Percentiles rank a stretch among this genome's conserved stretches.
Evolutionary conservation across 2,888 invertebrate genomes (phyloP).

Genomic region (Yponomeuta sedellus): DNA sequence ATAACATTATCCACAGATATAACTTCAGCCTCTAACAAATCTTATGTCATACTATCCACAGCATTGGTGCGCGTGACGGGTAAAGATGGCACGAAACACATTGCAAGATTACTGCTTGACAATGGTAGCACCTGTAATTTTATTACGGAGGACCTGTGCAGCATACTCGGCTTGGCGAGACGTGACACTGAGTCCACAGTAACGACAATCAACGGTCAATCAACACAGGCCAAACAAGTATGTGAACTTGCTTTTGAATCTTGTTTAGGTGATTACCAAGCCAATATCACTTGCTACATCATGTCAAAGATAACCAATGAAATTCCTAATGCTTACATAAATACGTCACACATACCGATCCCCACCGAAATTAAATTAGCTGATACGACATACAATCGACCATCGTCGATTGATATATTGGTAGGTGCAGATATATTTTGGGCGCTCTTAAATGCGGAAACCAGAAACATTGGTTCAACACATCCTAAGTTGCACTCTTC

Average conservation of each 20-base stretch:
- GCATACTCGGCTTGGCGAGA: conserved; percentile 5
- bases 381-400: neutral
- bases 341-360: neutral
- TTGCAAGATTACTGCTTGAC: conserved; percentile 4
- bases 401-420: neutral
- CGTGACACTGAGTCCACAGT: conserved; percentile 10
- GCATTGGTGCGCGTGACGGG: neutral
- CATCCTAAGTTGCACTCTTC: no score
- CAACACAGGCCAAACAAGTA: neutral
- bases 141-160: neutral
- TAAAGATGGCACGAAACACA: neutral
- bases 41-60: conserved; percentile 4
- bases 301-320: neutral
- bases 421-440: no score
- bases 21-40: neutral
- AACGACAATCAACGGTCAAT: conserved; percentile 11
- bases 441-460: no score
- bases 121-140: conserved; percentile 14
- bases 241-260: conserved; percentile 9
- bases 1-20: neutral
- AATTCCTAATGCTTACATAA: neutral
- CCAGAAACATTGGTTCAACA: no score
- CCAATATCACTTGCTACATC: neutral
- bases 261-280: neutral
- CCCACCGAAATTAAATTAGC: neutral